phyloP scores from a whole-genome alignment of 1,140 invertebrate genomes.

The Cyphomyrmex costatus region DNA sequence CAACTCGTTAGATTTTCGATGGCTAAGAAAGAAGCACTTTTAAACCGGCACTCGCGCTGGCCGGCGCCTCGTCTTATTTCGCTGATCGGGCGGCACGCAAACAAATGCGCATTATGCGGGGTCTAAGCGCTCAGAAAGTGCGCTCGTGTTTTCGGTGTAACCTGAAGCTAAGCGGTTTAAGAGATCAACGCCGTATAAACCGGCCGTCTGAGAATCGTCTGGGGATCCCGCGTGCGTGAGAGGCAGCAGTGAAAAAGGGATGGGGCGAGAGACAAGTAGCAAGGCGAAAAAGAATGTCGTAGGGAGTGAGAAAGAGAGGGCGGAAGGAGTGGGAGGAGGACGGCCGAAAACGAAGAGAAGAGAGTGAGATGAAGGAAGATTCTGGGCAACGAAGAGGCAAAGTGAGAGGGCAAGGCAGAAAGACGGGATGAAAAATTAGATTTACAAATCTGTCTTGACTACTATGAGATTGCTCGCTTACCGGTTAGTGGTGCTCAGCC shows the following conservation, averaged over 20 bases:
- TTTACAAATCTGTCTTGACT: constrained; percentile 84
- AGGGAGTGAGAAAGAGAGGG: constrained; percentile 39
- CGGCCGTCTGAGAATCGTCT: constrained; percentile 84
- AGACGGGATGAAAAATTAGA: constrained; percentile 84
- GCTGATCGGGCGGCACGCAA: constrained; percentile 79
- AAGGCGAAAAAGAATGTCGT: constrained; percentile 67
- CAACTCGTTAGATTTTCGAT: background rate
- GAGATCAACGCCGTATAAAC: constrained; percentile 84
- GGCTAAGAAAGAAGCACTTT: background rate
- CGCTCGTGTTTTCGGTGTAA: constrained; percentile 87
- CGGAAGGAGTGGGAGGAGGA: constrained; percentile 27
- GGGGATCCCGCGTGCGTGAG: constrained; percentile 81
- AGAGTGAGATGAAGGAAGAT: constrained; percentile 63
- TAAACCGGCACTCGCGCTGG: background rate
- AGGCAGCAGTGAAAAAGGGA: constrained; percentile 56
- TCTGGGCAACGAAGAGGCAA: constrained; percentile 58
- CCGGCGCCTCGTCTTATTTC: constrained; percentile 67
- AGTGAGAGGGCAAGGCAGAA: constrained; percentile 68
- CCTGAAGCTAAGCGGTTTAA: constrained; percentile 87
- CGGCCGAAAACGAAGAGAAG: constrained; percentile 10
- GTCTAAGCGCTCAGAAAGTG: constrained; percentile 84
- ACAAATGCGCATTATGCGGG: constrained; percentile 85
- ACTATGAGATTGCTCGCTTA: constrained; percentile 79
- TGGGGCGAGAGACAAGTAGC: constrained; percentile 53
- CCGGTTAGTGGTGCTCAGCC: constrained; percentile 70